Percentiles rank a stretch among this genome's conserved stretches.
Conservation (phyloP, 2,113 vertebrate species). For the Pteropus alecto region DNA sequence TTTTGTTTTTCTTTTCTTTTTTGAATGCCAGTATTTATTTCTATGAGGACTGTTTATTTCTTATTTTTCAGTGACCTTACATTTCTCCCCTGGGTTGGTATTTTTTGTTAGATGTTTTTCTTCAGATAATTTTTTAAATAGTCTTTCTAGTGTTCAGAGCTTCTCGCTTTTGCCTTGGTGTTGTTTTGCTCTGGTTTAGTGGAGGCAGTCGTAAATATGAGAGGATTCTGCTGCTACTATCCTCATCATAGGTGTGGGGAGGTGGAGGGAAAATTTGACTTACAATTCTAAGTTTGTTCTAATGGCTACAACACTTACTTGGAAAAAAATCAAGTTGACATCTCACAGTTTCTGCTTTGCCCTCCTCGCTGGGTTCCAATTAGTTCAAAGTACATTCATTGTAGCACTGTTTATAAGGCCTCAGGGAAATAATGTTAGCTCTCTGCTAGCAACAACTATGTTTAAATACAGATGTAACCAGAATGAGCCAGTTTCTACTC, state of each 20-base stretch:
- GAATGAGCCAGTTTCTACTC: conserved; percentile 11
- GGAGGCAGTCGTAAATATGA: background rate
- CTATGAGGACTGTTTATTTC: background rate
- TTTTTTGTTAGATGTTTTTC: background rate
- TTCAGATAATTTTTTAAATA: background rate
- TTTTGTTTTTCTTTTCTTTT: background rate
- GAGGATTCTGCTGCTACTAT: background rate
- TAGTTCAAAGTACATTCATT: conserved; percentile 50
- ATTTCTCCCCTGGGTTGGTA: background rate
- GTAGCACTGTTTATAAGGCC: conserved; percentile 29
- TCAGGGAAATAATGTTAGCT: conserved; percentile 11
- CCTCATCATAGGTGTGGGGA: background rate
- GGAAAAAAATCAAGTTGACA: background rate
- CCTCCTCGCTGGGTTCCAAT: conserved; percentile 43
- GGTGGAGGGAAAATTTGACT: background rate
- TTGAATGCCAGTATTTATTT: background rate
- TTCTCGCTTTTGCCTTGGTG: background rate
- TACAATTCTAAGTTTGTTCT: background rate
- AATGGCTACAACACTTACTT: background rate
- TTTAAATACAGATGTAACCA: conserved; percentile 48
- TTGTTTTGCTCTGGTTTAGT: background rate
- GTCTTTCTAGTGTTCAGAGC: background rate
- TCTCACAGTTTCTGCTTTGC: conserved; percentile 31
- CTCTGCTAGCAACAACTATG: conserved; percentile 5
- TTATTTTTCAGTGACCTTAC: background rate